Base-by-base conservation (phyloP, 2,797 vertebrate species). In the Etheostoma nigrum region DNA sequence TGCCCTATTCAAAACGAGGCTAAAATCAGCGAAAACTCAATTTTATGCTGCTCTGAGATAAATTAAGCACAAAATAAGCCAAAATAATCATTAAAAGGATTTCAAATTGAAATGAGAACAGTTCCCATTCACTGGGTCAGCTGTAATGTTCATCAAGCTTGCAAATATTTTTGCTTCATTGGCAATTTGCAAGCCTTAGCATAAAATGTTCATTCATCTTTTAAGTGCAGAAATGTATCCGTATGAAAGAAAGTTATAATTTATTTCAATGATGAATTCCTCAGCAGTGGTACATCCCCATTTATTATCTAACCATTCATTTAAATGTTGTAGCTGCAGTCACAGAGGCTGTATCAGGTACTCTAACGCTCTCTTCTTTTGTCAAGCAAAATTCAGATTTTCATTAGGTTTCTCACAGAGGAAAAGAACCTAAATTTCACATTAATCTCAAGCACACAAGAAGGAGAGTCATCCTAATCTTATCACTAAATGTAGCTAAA, bases 1-100 rank as follows among this genome's bases (percentile, higher is more conserved):
- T 78, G 30, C 42, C 23, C 12, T 70, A 72, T 84, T 91, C 76
- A 86, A 77, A 87, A 90, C 70, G 44, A 83, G 70, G 84, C 86
- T 78, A 87, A 88, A 92, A 91, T 89, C 86, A 85, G 88, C 71
- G 89, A 88, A 89, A 85, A 86, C 79, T 90, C 78, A 93, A 93
- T 94, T 94, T 91, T 90, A 93, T 92, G 84, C 86, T 87, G 61
- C 87, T 88, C 64, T 68, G 57, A 88, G 89, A 93, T 94, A 89
- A 93, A 90, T 89, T 92, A 89, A 86, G 81, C 79, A 90, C 78
- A 92, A 92, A 93, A 94, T 89, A 90, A 82, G 90, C 78, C 77
- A 91, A 92, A 91, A 92, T 89, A 92, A 92, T 89, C 82, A 90
- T 93, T 90, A 88, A 89, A 91, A 79, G 89, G 86, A 92, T 90